phyloP scores from a whole-genome alignment of 2,797 vertebrate species.

The Pyrocephalus nanus region DNA sequence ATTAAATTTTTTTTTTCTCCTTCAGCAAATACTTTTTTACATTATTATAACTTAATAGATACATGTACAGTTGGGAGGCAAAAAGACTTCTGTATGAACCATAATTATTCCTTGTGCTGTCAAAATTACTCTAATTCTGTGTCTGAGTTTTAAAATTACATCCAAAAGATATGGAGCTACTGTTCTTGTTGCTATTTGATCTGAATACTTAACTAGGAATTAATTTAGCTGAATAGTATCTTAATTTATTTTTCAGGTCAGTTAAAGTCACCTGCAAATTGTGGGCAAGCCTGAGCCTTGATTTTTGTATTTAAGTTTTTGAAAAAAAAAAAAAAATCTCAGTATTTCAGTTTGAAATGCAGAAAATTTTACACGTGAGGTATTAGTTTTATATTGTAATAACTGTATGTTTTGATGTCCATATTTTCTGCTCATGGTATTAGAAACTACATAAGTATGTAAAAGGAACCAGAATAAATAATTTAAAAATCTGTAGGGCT shows the following conservation, averaged over 20 bases:
- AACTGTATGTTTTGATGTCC: background rate
- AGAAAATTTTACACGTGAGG: background rate
- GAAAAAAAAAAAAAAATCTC: background rate
- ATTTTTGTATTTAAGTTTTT: slow-evolving; percentile 1
- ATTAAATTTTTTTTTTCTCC: background rate
- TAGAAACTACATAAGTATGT: background rate
- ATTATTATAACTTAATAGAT: slow-evolving; percentile 13
- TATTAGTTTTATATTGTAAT: slow-evolving; percentile 37
- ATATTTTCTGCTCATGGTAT: background rate
- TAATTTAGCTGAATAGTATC: slow-evolving; percentile 18
- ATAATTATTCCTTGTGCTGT: slow-evolving; percentile 24
- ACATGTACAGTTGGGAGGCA: background rate
- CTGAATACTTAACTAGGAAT: slow-evolving; percentile 26
- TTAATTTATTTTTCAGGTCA: slow-evolving; percentile 44
- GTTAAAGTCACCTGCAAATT: slow-evolving; percentile 42
- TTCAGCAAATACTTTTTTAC: background rate
- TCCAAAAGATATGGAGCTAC: background rate
- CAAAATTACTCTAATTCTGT: slow-evolving; percentile 31
- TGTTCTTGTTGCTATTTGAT: slow-evolving; percentile 15
- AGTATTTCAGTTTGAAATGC: slow-evolving; percentile 3
- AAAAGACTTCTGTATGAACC: background rate
- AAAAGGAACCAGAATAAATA: background rate
- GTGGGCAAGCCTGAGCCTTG: background rate
- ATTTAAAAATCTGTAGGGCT: background rate
- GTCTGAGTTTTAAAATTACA: slow-evolving; percentile 3